phyloP scores from a whole-genome alignment of 2,797 vertebrate genomes.

The Parauchenoglanis ngamensis region DNA sequence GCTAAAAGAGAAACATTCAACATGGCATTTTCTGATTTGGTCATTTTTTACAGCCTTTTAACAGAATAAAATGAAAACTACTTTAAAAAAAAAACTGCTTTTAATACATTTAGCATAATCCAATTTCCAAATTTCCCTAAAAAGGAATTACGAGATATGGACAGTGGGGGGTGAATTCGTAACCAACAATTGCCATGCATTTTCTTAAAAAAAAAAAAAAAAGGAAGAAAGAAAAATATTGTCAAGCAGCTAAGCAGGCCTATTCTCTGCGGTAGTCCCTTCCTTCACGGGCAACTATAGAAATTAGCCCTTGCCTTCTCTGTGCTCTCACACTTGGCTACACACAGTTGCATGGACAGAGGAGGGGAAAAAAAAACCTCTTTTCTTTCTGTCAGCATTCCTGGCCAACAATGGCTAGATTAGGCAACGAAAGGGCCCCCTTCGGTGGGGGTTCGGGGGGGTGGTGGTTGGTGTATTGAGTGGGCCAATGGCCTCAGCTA shows the following conservation, averaged over 20 bases:
- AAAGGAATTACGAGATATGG: conserved; percentile 61
- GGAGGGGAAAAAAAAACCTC: conserved; percentile 83
- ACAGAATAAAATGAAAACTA: conserved; percentile 32
- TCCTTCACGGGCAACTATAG: conserved; percentile 99
- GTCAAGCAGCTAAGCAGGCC: conserved; percentile 84
- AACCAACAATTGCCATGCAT: conserved; percentile 77
- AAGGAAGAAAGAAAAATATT: conserved; percentile 69
- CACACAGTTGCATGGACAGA: conserved; percentile 99
- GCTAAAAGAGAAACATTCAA: not conserved
- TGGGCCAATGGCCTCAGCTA: conserved; percentile 97
- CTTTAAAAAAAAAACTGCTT: conserved; percentile 30
- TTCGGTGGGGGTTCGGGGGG: conserved; percentile 69
- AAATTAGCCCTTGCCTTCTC: conserved; percentile 99
- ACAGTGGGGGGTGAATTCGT: conserved; percentile 68
- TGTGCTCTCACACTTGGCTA: conserved; percentile 99
- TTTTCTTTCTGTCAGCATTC: conserved; percentile 99
- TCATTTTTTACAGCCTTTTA: conserved; percentile 41
- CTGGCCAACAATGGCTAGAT: conserved; percentile 99
- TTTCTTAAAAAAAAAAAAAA: conserved; percentile 57
- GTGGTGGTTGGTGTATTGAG: conserved; percentile 86
- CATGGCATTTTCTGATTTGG: conserved; percentile 30
- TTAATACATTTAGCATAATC: conserved; percentile 58
- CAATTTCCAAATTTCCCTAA: conserved; percentile 55
- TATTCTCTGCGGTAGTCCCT: conserved; percentile 90
- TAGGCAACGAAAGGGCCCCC: conserved; percentile 99